Conservation (phyloP, 2,797 vertebrate species). For the Pangasius macronema region DNA sequence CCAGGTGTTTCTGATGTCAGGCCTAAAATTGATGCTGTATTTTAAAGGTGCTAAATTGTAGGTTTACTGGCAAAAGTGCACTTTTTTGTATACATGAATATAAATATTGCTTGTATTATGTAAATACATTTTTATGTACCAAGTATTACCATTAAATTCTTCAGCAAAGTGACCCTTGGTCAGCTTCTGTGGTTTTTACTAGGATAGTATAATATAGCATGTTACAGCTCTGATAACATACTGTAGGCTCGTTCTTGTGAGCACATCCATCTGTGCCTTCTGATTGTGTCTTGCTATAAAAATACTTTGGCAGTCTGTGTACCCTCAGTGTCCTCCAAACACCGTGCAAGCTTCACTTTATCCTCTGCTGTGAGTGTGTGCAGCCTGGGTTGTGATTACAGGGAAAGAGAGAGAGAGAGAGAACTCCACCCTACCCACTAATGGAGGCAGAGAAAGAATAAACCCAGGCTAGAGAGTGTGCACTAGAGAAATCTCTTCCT, state of each 20-base stretch:
- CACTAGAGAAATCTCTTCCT: not conserved
- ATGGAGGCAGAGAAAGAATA: slow-evolving; percentile 8
- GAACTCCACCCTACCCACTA: slow-evolving; percentile 24
- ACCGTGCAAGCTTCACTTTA: slow-evolving; percentile 22
- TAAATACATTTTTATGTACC: slow-evolving; percentile 45
- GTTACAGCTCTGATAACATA: not conserved
- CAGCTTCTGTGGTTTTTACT: not conserved
- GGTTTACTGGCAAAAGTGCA: slow-evolving; percentile 45
- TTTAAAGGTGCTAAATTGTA: slow-evolving; percentile 46
- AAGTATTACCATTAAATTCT: slow-evolving; percentile 43
- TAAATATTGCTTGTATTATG: slow-evolving; percentile 42
- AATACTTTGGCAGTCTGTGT: slow-evolving; percentile 12
- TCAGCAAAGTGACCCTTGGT: slow-evolving; percentile 24
- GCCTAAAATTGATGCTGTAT: slow-evolving; percentile 31
- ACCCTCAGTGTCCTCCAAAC: slow-evolving; percentile 6
- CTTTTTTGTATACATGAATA: slow-evolving; percentile 45
- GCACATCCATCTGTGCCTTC: slow-evolving; percentile 18
- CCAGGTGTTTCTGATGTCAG: slow-evolving; percentile 21
- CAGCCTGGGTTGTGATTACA: slow-evolving; percentile 26
- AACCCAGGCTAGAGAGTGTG: not conserved
- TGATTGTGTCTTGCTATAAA: slow-evolving; percentile 19
- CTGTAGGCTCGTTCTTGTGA: not conserved
- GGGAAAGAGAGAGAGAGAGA: not conserved
- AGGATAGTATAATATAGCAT: not conserved
- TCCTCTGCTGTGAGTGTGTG: not conserved